phyloP scores from a whole-genome alignment of 1,140 invertebrate genomes.

The Papilio polyxenes region DNA sequence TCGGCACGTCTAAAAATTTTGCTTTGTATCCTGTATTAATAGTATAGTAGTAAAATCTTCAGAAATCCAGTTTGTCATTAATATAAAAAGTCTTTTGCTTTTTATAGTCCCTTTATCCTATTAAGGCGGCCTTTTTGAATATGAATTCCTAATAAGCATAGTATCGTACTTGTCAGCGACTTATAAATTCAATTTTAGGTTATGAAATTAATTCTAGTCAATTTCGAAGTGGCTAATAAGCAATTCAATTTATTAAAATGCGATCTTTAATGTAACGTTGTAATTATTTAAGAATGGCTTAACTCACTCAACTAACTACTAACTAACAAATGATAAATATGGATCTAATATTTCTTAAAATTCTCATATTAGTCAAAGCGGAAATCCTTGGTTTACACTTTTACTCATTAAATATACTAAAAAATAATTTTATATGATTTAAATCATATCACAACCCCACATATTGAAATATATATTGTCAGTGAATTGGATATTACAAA shows the following conservation, averaged over 20 bases:
- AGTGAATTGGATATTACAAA: no score
- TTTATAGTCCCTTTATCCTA: neutral
- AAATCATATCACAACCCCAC: no score
- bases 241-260: neutral
- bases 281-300: neutral
- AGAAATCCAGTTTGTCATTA: neutral
- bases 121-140: neutral
- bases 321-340: no score
- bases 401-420: no score
- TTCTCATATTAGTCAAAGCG: no score
- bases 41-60: neutral
- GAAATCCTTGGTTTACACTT: no score
- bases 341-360: no score
- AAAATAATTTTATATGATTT: no score
- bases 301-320: no score
- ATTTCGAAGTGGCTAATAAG: neutral
- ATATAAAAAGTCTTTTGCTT: neutral
- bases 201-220: neutral
- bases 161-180: neutral
- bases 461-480: no score
- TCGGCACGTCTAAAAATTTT: no score
- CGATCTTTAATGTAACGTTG: neutral
- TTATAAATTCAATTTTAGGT: slow-evolving; percentile 13
- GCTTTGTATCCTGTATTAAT: no score
- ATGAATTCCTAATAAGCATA: neutral